Evolutionary conservation across 1,140 invertebrate genomes (phyloP).

Genomic region (Steinernema feltiae): DNA sequence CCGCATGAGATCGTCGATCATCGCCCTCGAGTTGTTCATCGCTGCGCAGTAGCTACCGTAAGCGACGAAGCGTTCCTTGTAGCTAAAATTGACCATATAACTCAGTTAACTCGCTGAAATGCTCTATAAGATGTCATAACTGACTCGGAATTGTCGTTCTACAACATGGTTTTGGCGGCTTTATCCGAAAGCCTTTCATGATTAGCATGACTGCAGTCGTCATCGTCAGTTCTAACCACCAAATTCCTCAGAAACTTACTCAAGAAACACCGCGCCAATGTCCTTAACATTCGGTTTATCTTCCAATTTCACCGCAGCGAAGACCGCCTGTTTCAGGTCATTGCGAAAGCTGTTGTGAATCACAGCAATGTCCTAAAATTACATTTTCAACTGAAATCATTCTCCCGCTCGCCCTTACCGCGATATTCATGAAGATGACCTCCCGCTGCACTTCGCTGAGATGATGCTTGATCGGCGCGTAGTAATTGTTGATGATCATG

Average conservation of each 20-base stretch:
- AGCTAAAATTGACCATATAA: too few relatives aligned
- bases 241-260: slow-evolving; percentile 16
- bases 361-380: slow-evolving; percentile 71
- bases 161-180: background rate
- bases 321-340: slow-evolving; percentile 66
- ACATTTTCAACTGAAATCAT: too few relatives aligned
- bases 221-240: slow-evolving; percentile 63
- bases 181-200: background rate
- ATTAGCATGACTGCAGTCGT: slow-evolving; percentile 37
- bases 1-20: slow-evolving; percentile 70
- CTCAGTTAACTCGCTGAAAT: too few relatives aligned
- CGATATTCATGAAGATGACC: slow-evolving; percentile 43
- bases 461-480: slow-evolving; percentile 62
- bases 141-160: background rate
- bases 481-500: slow-evolving; percentile 76
- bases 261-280: slow-evolving; percentile 59
- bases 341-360: slow-evolving; percentile 77
- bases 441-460: slow-evolving; percentile 23
- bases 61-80: slow-evolving; percentile 76
- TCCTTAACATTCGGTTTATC: slow-evolving; percentile 48
- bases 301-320: slow-evolving; percentile 60
- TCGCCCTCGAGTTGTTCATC: slow-evolving; percentile 72
- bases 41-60: slow-evolving; percentile 94
- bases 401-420: too few relatives aligned
- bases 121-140: background rate